A percentile compares a stretch with the other conserved stretches of the same genome.
phyloP scores from a whole-genome alignment of 2,888 invertebrate genomes.

The Eupithecia insigniata region DNA sequence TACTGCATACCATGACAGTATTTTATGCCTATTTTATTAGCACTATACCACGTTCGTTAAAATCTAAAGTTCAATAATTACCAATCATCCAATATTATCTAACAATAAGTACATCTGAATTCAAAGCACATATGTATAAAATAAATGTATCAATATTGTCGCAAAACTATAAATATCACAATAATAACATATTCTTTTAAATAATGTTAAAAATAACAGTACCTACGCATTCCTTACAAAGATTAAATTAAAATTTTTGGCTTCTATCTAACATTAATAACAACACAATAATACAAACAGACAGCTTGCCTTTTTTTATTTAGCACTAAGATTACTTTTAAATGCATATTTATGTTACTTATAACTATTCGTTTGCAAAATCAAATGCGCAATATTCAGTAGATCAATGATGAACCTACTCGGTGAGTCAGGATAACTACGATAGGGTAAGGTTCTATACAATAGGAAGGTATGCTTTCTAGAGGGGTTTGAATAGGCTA shows the following conservation, averaged over 20 bases:
- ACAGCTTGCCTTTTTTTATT: not conserved
- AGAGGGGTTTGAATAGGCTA: not conserved
- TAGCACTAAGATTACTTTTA: not conserved
- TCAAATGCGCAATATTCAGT: not conserved
- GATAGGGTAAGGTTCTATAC: slow-evolving; percentile 37
- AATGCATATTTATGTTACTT: not conserved
- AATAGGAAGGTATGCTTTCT: not conserved
- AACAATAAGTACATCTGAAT: not conserved
- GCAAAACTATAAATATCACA: slow-evolving; percentile 11
- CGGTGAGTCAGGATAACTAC: slow-evolving; percentile 40
- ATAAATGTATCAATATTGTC: not conserved
- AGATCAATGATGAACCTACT: slow-evolving; percentile 18
- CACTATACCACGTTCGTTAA: not conserved
- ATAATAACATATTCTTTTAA: not conserved
- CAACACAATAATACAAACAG: not conserved
- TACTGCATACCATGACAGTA: not conserved
- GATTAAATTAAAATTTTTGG: slow-evolving; percentile 7
- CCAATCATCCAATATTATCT: not conserved
- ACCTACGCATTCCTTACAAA: not conserved
- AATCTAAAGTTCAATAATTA: not conserved
- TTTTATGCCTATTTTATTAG: not conserved
- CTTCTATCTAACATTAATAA: slow-evolving; percentile 9
- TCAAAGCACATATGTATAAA: not conserved
- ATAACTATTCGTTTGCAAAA: slow-evolving; percentile 2
- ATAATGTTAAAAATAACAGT: no score